Evolutionary conservation across 2,797 vertebrate genomes (phyloP).

Genomic region (Linurgus olivaceus): DNA sequence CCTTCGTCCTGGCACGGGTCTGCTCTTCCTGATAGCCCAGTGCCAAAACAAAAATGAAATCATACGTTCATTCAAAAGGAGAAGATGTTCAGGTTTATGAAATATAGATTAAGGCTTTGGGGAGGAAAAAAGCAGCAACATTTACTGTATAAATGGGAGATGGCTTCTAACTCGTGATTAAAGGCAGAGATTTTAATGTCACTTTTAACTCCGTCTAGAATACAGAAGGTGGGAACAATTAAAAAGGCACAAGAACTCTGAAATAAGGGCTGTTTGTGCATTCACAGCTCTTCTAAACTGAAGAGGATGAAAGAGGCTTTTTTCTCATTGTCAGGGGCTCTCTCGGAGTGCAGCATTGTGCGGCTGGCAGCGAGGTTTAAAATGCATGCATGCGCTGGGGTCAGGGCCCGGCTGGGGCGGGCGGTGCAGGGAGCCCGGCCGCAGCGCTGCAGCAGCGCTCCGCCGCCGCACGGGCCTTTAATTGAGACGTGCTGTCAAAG

Average conservation of each 20-base stretch:
- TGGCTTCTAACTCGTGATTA: slow-evolving; percentile 62
- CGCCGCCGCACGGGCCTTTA: slow-evolving; percentile 83
- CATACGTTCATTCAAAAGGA: background rate
- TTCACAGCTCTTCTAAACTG: slow-evolving; percentile 73
- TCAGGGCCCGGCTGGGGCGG: slow-evolving; percentile 79
- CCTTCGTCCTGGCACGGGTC: slow-evolving; percentile 59
- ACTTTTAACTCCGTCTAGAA: slow-evolving; percentile 70
- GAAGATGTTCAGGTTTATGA: slow-evolving; percentile 29
- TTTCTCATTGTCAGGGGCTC: slow-evolving; percentile 78
- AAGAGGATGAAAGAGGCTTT: slow-evolving; percentile 77
- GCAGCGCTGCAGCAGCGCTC: slow-evolving; percentile 77
- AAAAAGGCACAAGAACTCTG: slow-evolving; percentile 73
- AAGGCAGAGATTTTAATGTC: slow-evolving; percentile 71
- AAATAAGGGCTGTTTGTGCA: slow-evolving; percentile 74
- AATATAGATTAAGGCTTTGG: slow-evolving; percentile 67
- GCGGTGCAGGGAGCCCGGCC: slow-evolving; percentile 80
- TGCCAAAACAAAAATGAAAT: slow-evolving; percentile 36
- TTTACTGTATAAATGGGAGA: slow-evolving; percentile 62
- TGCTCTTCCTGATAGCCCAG: slow-evolving; percentile 19
- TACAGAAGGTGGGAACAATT: slow-evolving; percentile 73
- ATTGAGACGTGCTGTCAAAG: slow-evolving; percentile 98
- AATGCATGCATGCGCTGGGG: slow-evolving; percentile 79
- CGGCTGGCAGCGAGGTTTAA: slow-evolving; percentile 64
- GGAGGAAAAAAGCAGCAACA: slow-evolving; percentile 58
- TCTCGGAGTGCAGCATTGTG: slow-evolving; percentile 77